Conservation (phyloP, 2,797 vertebrate genomes). For the Fundulus diaphanus region DNA sequence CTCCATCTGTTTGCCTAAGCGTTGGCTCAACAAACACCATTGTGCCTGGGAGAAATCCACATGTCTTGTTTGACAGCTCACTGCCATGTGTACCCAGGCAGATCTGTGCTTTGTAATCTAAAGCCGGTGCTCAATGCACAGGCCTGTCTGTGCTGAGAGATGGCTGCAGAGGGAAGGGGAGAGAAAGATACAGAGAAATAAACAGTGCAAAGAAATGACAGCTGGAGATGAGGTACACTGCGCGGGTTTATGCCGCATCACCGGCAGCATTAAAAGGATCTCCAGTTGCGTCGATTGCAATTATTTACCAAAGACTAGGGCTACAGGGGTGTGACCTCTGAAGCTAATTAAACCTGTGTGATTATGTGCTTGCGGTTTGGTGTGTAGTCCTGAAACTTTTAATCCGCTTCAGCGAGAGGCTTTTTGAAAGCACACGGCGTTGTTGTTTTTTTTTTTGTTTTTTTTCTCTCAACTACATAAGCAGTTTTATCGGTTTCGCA, state of each 20-base stretch:
- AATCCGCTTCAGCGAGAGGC: not conserved
- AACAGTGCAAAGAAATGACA: constrained; percentile 54
- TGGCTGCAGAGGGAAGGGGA: constrained; percentile 50
- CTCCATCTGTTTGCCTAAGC: constrained; percentile 68
- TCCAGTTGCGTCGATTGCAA: constrained; percentile 46
- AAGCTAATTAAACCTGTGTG: constrained; percentile 43
- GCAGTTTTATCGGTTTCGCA: constrained; percentile 29
- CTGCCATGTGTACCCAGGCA: constrained; percentile 67
- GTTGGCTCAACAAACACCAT: constrained; percentile 61
- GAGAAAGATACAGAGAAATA: constrained; percentile 34
- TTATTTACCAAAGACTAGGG: constrained; percentile 44
- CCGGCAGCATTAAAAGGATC: constrained; percentile 29
- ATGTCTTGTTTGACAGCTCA: constrained; percentile 71
- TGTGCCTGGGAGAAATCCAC: constrained; percentile 61
- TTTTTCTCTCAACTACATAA: constrained; percentile 1
- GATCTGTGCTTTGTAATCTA: constrained; percentile 74
- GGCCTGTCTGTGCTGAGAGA: constrained; percentile 68
- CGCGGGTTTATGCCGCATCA: constrained; percentile 42
- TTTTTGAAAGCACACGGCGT: not conserved
- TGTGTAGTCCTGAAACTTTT: constrained; percentile 10
- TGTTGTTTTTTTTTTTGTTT: no score
- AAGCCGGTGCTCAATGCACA: constrained; percentile 68
- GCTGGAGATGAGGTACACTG: constrained; percentile 50
- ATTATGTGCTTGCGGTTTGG: constrained; percentile 9
- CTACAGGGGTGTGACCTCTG: constrained; percentile 22